Percentiles rank a stretch among this genome's conserved stretches.
These are phyloP conservation scores for Alethe diademata DNA, from an alignment of 2,113 vertebrate species.

Conservation along the genomic window DNA sequence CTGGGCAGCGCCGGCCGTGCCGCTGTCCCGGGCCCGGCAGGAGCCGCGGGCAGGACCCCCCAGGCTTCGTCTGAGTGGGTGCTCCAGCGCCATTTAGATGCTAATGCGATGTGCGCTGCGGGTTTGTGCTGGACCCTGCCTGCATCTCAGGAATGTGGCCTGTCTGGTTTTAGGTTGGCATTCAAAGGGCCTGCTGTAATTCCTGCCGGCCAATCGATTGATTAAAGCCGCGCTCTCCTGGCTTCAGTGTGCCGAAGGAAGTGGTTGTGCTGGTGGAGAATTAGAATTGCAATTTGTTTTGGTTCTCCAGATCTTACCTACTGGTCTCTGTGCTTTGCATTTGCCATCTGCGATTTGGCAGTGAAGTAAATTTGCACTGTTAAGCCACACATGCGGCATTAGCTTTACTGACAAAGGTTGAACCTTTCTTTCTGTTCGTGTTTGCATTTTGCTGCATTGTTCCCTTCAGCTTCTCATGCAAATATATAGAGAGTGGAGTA, in stretches of 20 bases:
- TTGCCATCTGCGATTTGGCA: background rate
- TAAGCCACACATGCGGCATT: background rate
- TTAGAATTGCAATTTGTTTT: background rate
- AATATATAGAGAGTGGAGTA: background rate
- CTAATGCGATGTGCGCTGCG: background rate
- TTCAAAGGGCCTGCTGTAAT: background rate
- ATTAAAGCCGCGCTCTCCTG: background rate
- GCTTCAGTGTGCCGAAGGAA: background rate
- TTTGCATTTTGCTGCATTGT: background rate
- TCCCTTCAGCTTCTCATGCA: background rate
- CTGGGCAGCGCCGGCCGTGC: background rate
- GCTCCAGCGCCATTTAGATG: conserved; percentile 22
- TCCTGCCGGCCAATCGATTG: background rate
- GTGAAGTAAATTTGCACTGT: background rate
- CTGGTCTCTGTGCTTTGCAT: background rate
- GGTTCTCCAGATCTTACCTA: background rate
- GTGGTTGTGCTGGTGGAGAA: background rate
- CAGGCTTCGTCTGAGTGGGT: background rate
- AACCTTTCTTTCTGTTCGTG: background rate
- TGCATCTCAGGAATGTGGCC: conserved; percentile 35
- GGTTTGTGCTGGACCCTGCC: conserved; percentile 55
- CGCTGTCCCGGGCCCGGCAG: background rate
- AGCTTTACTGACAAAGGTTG: background rate
- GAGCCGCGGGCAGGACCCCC: background rate
- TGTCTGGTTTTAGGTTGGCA: conserved; percentile 40